Evolutionary conservation across 2,797 vertebrate genomes (phyloP), one percentile per base, ranked within the genome.

Genomic region (Gymnothorax javanicus): DNA sequence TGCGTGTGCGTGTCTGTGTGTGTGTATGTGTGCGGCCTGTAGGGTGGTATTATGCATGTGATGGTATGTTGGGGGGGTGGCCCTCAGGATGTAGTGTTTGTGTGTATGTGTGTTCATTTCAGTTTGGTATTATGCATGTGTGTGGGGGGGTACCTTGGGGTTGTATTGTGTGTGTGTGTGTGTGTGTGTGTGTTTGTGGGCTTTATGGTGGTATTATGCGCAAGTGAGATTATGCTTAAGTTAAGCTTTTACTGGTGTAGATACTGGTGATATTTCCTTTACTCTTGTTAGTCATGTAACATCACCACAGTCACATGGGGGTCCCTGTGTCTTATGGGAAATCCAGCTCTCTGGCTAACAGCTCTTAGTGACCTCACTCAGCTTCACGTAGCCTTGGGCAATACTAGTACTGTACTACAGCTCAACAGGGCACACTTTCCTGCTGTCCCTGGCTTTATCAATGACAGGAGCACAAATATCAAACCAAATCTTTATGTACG

Each of bases 341-440:
- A 56, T 12, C 77, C 77, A 56, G 77, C 77, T 56, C 77, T 23
- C 23, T 52, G 27, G 4, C 20, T n/a, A n/a, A 81, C 52, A 13
- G 15, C 50, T 56, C 5, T 81, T 23, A 23, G 12, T 81, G 77
- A 81, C 77, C 77, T 81, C 77, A 81, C 77, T 81, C n/a, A 54
- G 77, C 77, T 52, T 81, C 77, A 81, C 77, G 54, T 81, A 54
- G 77, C 50, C 77, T 25, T 50, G 52, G 56, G 50, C 12, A n/a
- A 82, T n/a, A 60, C 77, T 59, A 52, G 60, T 56, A 52, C 87
- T 64, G 60, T 67, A 52, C 87, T 64, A 83, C 86, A 88, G 57
- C 57, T 27, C 83, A 23, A 86, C 52, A 87, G 94, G 92, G 92
- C 92, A 91, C 54, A 50, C 86, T 89, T 69, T 84, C 85, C 86